phyloP scores from a whole-genome alignment of 2,888 invertebrate genomes.

The Ichneumoninae sp. region DNA sequence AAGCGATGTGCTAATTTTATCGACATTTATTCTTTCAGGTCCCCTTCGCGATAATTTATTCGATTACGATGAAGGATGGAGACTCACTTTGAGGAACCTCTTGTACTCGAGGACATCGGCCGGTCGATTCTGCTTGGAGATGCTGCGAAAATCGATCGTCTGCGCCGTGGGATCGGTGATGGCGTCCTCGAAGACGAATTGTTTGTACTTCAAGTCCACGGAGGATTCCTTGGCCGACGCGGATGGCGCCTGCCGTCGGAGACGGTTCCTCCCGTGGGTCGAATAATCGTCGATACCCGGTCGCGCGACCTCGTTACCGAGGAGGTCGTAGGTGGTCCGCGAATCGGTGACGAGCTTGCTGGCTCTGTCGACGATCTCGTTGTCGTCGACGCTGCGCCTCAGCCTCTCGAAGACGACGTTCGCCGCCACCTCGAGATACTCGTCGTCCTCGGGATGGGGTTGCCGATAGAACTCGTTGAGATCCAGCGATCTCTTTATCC shows the following conservation, averaged over 20 bases:
- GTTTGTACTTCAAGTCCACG: constrained; percentile 68
- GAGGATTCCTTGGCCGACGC: constrained; percentile 42
- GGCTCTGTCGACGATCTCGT: constrained; percentile 53
- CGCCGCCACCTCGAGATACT: constrained; percentile 79
- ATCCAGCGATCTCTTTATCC: constrained; percentile 85
- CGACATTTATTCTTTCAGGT: too few species aligned
- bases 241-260: constrained; percentile 67
- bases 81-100: constrained; percentile 77
- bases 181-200: constrained; percentile 67
- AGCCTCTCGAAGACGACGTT: constrained; percentile 81
- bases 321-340: constrained; percentile 51
- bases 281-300: constrained; percentile 59
- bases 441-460: constrained; percentile 70
- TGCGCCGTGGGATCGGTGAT: constrained; percentile 69
- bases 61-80: neutral
- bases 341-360: constrained; percentile 13
- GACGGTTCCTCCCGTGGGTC: constrained; percentile 50
- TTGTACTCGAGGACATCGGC: constrained; percentile 79
- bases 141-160: constrained; percentile 76
- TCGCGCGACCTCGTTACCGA: constrained; percentile 46
- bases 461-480: constrained; percentile 70
- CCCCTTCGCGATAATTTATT: neutral
- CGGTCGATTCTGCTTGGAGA: constrained; percentile 78
- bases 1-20: too few species aligned
- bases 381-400: constrained; percentile 75